A percentile compares a stretch with the other conserved stretches of the same genome.
Conservation (phyloP, 2,113 vertebrate genomes). For the Oreochromis spilurus region DNA sequence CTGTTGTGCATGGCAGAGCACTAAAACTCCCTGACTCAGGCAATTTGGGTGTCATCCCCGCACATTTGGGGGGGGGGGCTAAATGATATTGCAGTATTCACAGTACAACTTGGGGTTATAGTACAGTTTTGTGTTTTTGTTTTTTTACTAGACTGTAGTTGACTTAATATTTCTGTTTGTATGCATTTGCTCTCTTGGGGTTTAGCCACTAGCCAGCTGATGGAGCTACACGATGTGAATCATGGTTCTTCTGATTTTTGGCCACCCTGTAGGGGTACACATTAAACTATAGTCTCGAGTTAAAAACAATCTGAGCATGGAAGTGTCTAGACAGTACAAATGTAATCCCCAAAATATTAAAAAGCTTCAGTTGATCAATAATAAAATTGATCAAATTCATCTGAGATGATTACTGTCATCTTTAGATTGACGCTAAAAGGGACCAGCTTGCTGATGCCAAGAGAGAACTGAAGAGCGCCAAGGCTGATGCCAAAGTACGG, state of each 20-base stretch:
- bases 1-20: neutral
- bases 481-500: conserved; percentile 94
- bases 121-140: neutral
- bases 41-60: neutral
- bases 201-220: neutral
- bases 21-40: neutral
- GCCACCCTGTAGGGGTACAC: neutral
- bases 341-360: neutral
- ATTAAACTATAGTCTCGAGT: neutral
- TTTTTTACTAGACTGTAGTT: neutral
- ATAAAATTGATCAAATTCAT: neutral
- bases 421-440: conserved; percentile 94
- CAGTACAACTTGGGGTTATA: neutral
- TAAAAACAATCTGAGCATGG: neutral
- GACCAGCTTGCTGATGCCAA: conserved; percentile 89
- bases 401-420: neutral
- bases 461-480: conserved; percentile 92
- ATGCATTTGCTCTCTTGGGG: neutral
- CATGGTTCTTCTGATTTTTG: neutral
- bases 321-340: neutral
- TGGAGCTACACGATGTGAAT: neutral
- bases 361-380: neutral
- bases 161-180: neutral
- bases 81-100: neutral
- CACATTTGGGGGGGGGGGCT: neutral